Base-by-base conservation (phyloP, 2,888 invertebrate genomes). In the Nephrocerus scutellatus region DNA sequence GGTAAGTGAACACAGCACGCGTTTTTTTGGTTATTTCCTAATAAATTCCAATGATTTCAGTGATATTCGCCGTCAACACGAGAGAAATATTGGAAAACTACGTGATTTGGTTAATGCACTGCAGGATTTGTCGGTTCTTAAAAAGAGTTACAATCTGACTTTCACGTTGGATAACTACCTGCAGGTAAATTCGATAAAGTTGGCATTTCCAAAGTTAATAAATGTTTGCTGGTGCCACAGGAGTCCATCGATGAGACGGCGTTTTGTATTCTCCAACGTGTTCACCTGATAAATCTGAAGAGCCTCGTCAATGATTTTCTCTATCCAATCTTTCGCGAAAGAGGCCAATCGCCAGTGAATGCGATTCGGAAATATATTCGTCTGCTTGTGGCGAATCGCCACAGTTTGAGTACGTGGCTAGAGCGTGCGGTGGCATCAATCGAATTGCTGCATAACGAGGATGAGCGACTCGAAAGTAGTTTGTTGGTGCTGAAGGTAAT, bases 141-240 rank as follows among this genome's bases (percentile, higher is more conserved):
- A 67, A 39, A 61, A 57, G 15, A 55, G 55, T 15, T 69, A 64
- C 40, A 66, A 68, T 43, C 49, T 69, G 10, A 51, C 51, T 18
- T 55, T 68, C 15, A 66, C 67, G 1, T 45, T 69, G 30, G 67
- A 68, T 42, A 65, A 60, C 36, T 69, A 69, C 44, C 50, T 59
- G 53, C 56, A 61, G 41, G 52, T 49, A 30, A 24, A 38, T 43
- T 22, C 16, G 3, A 18, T 22, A 24, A 4, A 37, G 10, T 16
- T 22, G 18, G 21, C 19, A 28, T 15, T 10, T 16, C 9, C 25
- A 2, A 5, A 25, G 8, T 35, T 20, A 30, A 20, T 25, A 25
- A 29, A 10, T 38, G 6, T 23, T 29, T 34, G 32, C 18, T n/a
- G n/a, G n/a, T n/a, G n/a, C n/a, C n/a, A n/a, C 36, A 59, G 52